Conservation (phyloP, 2,797 vertebrate genomes). For the Anguilla anguilla region DNA sequence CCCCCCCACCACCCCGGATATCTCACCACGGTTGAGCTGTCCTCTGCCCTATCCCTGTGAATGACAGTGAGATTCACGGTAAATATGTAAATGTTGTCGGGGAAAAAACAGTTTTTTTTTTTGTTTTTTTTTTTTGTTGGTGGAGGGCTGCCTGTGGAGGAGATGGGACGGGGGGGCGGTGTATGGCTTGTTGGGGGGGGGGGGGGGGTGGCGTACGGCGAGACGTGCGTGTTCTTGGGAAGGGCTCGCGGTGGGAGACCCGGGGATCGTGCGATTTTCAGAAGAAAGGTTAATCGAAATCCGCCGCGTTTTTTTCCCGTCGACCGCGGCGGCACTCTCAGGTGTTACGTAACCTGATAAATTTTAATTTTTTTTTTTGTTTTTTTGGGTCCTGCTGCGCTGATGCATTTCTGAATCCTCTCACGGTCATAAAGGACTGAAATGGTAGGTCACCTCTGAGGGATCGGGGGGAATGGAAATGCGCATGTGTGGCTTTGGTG, state of each 20-base stretch:
- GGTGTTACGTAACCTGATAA: not conserved
- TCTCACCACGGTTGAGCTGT: not conserved
- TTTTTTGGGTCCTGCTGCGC: not conserved
- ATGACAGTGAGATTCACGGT: not conserved
- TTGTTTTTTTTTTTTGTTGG: not conserved
- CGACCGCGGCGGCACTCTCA: not conserved
- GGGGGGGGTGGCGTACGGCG: not conserved
- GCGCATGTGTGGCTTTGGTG: not conserved
- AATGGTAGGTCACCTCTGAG: not conserved
- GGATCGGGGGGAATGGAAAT: not conserved
- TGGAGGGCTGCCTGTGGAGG: not conserved
- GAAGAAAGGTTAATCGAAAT: conserved; percentile 1
- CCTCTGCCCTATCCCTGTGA: not conserved
- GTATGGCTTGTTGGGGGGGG: not conserved
- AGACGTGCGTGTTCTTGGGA: not conserved
- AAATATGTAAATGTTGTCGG: not conserved
- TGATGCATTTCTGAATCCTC: not conserved
- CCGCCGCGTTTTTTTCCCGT: not conserved
- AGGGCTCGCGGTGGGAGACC: not conserved
- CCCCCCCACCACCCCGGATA: not conserved
- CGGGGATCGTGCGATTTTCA: not conserved
- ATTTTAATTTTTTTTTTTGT: not conserved
- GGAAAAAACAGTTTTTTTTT: not conserved
- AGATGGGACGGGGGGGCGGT: not conserved
- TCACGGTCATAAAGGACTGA: not conserved